Conservation (phyloP, 37 sponge, comb jelly and placozoan species). For the Trichoplax adhaerens region DNA sequence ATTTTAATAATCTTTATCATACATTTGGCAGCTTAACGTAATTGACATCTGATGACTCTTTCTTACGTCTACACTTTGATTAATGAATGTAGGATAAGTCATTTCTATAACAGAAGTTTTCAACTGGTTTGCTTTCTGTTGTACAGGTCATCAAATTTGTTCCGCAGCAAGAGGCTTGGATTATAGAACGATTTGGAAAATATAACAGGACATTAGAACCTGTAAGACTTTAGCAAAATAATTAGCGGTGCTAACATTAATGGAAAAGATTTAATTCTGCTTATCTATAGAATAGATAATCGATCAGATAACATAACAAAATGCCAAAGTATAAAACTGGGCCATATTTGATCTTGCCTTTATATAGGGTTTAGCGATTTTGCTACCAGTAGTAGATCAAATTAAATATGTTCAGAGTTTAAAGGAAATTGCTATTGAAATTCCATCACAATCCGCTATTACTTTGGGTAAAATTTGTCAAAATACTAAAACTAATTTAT, state of each 20-base stretch:
- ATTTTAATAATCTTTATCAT: too few species aligned
- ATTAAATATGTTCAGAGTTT: conserved; percentile 84
- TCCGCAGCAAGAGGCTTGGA: conserved; percentile 92
- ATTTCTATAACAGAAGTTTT: too few species aligned
- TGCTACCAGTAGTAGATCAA: conserved; percentile 73
- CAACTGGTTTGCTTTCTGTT: too few species aligned
- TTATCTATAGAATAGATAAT: too few species aligned
- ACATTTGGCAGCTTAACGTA: too few species aligned
- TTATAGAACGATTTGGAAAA: conserved; percentile 87
- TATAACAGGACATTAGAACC: conserved; percentile 52
- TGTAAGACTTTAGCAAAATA: conserved; percentile 15
- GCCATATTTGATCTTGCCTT: not conserved
- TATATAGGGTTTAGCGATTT: conserved; percentile 66
- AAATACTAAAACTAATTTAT: too few species aligned
- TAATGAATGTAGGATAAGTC: too few species aligned
- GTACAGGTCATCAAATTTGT: conserved; percentile 60
- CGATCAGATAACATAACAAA: too few species aligned
- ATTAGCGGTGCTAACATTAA: not conserved
- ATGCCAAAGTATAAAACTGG: too few species aligned
- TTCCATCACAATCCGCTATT: conserved; percentile 94
- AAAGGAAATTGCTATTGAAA: conserved; percentile 89
- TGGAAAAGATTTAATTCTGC: too few species aligned
- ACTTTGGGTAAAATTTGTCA: conserved; percentile 36
- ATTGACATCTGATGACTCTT: too few species aligned
- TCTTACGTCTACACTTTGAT: too few species aligned